Evolutionary conservation across 1,140 invertebrate genomes (phyloP), one percentile per base, ranked within the genome.

Genomic region (Drosophila sp.): DNA sequence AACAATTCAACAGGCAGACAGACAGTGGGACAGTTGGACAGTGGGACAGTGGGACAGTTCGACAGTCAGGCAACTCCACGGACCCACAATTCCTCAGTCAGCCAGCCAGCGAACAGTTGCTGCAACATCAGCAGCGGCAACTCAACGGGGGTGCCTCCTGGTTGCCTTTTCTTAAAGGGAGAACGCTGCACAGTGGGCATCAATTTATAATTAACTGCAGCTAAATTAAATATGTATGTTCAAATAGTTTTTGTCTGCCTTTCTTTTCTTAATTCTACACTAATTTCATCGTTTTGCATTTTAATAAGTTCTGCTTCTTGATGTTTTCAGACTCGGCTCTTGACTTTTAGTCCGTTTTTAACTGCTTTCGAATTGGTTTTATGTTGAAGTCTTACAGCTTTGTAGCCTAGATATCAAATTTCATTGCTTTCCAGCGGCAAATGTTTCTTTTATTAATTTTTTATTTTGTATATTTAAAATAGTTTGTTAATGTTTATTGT

Each of bases 81-180:
- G 48, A 56, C 72, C 53, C 65, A 41, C 58, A 54, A 36, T 70
- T 63, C 54, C 70, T 67, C 72, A 80, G 58, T 58, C 51, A 32
- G 18, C 9, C 9, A 38, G 9, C 6, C 11, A 38, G 36, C 11
- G 32, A 36, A 45, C 64, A 46, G 43, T 43, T 11, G 63, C 63
- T n/a, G n/a, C n/a, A n/a, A n/a, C n/a, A n/a, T n/a, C n/a, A 51
- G 54, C 64, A 58, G 40, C 71, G 66, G 57, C 80, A 73, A 57
- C 83, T 61, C 83, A 72, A 89, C 83, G 83, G 83, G 83, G 83
- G 83, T 89, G 83, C 82, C 76, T 50, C 36, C 70, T 38, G 74
- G 75, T 56, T 65, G 25, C 51, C 7, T 46, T 14, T 38, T 6
- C 29, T 13, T 48, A 61, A 59, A 71, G 34, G 46, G 65, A 62